phyloP scores from a whole-genome alignment of 1,140 invertebrate species.

The Asbolus verrucosus region DNA sequence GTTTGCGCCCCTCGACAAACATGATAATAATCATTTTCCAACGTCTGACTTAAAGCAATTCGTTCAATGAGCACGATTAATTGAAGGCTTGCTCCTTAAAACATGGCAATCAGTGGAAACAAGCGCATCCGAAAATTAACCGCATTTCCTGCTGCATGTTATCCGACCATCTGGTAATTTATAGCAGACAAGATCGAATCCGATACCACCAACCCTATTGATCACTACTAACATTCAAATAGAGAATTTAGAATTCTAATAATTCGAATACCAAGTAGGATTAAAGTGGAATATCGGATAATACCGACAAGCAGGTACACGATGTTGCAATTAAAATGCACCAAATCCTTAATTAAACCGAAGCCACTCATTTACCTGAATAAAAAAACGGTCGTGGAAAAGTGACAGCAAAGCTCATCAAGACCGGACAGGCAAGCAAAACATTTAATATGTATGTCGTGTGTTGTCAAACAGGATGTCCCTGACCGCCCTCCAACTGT shows the following conservation, averaged over 20 bases:
- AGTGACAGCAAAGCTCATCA: conserved; percentile 7
- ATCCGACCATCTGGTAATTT: conserved; percentile 38
- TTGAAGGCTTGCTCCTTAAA: conserved; percentile 22
- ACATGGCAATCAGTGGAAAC: conserved; percentile 35
- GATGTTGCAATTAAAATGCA: too few relatives aligned
- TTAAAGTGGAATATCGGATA: conserved; percentile 24
- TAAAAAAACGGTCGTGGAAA: not conserved
- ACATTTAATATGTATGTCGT: conserved; percentile 27
- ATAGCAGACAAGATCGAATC: conserved; percentile 26
- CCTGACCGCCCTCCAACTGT: conserved; percentile 19
- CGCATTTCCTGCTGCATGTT: conserved; percentile 36
- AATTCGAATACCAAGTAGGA: conserved; percentile 33
- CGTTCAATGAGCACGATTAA: conserved; percentile 2
- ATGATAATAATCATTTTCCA: conserved; percentile 31
- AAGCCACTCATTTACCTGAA: too few relatives aligned
- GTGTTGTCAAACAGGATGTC: conserved; percentile 26
- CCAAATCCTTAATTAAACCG: too few relatives aligned
- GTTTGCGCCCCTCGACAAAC: conserved; percentile 21
- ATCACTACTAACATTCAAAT: conserved; percentile 31
- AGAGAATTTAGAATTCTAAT: conserved; percentile 38
- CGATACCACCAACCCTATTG: conserved; percentile 31
- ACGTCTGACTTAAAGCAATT: conserved; percentile 15
- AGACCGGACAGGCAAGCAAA: conserved; percentile 1
- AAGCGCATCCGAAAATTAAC: conserved; percentile 37
- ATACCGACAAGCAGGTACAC: conserved; percentile 18